A percentile compares a stretch with the other conserved stretches of the same genome.
These are phyloP conservation scores for Engraulis encrasicolus DNA, from an alignment of 2,113 vertebrate species.

Conservation along the genomic window DNA sequence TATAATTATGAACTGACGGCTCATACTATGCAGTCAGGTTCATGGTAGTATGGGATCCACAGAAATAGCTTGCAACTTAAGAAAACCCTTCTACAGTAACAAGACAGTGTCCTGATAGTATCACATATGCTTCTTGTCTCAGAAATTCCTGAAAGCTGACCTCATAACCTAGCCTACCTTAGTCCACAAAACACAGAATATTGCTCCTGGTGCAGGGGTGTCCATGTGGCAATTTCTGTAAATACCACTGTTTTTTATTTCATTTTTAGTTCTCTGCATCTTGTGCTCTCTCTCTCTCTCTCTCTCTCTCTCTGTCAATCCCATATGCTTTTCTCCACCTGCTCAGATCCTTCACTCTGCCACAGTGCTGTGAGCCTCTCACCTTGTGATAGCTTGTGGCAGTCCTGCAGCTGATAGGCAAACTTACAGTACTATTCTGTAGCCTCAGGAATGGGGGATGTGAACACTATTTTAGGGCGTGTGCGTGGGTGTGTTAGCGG, in stretches of 20 bases:
- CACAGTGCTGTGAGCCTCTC: not conserved
- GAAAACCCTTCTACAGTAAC: not conserved
- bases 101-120: not conserved
- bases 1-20: not conserved
- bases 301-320: not conserved
- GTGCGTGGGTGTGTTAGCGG: not conserved
- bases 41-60: not conserved
- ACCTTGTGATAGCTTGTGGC: slow-evolving; percentile 4
- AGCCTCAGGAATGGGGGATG: not conserved
- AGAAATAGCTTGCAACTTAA: not conserved
- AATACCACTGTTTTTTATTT: not conserved
- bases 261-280: not conserved
- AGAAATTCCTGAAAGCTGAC: not conserved
- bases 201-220: not conserved
- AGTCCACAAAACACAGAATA: not conserved
- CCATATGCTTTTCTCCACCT: not conserved
- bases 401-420: slow-evolving; percentile 7
- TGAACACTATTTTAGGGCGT: slow-evolving; percentile 42
- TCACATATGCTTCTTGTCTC: not conserved
- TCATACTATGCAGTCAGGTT: not conserved
- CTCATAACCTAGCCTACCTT: not conserved
- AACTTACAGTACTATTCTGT: not conserved
- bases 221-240: not conserved
- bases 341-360: not conserved
- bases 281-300: not conserved